Evolutionary conservation across 2,888 invertebrate genomes (phyloP), one percentile per base, ranked within the genome.

Genomic region (Venusia cambrica): DNA sequence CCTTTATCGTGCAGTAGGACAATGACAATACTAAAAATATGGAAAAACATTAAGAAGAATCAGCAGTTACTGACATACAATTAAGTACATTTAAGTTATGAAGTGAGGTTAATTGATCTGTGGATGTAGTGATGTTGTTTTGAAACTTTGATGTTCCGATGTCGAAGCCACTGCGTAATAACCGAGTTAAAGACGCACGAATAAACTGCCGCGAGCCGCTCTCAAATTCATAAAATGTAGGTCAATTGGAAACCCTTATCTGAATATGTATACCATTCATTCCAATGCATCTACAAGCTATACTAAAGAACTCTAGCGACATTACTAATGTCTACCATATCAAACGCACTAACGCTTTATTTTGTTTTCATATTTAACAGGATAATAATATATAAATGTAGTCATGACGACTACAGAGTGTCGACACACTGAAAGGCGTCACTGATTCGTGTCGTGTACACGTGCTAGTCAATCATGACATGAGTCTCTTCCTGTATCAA

Each of bases 91-190:
- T n/a, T n/a, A n/a, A n/a, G n/a, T n/a, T n/a, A n/a, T n/a, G n/a
- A n/a, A n/a, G n/a, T n/a, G n/a, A n/a, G n/a, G n/a, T n/a, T n/a
- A n/a, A n/a, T n/a, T 12, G n/a, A 19, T 20, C 10, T 19, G 9
- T 11, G 9, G n/a, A 5, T 32, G 29, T 17, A 27, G 24, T 36
- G 24, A 36, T 30, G 35, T 48, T 41, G 33, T 61, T 52, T 59
- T 55, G 55, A 57, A 54, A 57, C 48, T 57, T 64, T 63, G 57
- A 62, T 61, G 54, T 57, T 51, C 49, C 45, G 51, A 53, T 51
- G n/a, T n/a, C n/a, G n/a, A n/a, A n/a, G 48, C 44, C 45, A 61
- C 63, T 69, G 68, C 68, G 67, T 65, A 69, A 61, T 64, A 62
- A 39, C 38, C 18, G 21, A 45, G 34, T 35, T 35, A 22, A 29